phyloP scores from a whole-genome alignment of 2,888 invertebrate genomes.

The Diadegma fenestrale region DNA sequence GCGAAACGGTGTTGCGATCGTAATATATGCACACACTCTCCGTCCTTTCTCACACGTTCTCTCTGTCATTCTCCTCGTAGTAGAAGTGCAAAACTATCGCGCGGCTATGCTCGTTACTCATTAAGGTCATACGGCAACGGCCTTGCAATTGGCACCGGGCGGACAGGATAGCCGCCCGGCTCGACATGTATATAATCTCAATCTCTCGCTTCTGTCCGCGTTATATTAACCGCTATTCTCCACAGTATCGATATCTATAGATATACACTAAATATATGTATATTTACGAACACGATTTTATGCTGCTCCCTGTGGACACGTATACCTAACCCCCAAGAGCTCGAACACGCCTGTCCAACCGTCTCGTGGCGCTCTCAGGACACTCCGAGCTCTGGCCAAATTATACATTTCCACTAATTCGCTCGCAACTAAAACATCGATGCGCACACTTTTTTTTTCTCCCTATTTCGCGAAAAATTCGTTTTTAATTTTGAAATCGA shows the following conservation, averaged over 20 bases:
- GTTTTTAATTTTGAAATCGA: not conserved
- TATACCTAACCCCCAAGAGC: conserved; percentile 22
- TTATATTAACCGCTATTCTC: conserved; percentile 57
- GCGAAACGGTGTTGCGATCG: conserved; percentile 8
- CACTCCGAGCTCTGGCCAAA: conserved; percentile 9
- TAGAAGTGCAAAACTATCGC: conserved; percentile 65
- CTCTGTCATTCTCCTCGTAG: conserved; percentile 36
- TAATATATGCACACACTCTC: conserved; percentile 22
- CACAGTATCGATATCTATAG: conserved; percentile 1
- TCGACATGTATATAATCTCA: conserved; percentile 63
- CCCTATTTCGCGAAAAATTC: not conserved
- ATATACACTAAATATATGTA: conserved; percentile 12
- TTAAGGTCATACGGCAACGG: conserved; percentile 81
- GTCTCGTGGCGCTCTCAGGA: conserved; percentile 39
- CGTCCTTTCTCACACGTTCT: conserved; percentile 10
- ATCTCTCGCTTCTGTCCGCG: conserved; percentile 43
- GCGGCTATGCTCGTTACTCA: conserved; percentile 78
- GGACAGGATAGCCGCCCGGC: conserved; percentile 56
- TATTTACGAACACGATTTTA: conserved; percentile 16
- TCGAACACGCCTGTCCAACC: conserved; percentile 36
- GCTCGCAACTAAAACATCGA: not conserved
- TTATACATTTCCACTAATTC: not conserved
- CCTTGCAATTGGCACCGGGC: conserved; percentile 79
- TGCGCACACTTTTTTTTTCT: not conserved
- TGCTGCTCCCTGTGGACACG: conserved; percentile 9